Conservation (phyloP, 1,140 invertebrate genomes). For the Apis dorsata region DNA sequence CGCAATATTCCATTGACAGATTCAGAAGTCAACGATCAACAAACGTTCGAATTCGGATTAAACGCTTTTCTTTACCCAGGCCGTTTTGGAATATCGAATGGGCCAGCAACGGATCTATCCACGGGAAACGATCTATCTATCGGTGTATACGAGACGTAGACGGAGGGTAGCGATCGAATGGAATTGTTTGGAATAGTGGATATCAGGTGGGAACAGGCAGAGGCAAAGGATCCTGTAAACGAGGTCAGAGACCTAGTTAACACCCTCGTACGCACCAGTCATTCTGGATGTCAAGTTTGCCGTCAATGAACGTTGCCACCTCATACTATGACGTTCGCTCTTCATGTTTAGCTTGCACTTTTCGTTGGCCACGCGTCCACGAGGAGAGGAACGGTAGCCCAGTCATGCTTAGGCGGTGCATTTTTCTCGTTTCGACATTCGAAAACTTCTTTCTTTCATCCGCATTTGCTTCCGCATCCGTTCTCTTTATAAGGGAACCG, state of each 20-base stretch:
- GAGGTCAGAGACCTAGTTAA: slow-evolving; percentile 62
- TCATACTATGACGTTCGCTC: slow-evolving; percentile 77
- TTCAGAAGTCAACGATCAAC: too few relatives aligned
- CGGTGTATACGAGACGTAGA: too few relatives aligned
- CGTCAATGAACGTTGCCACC: slow-evolving; percentile 77
- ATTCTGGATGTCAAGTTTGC: slow-evolving; percentile 64
- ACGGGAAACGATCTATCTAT: too few relatives aligned
- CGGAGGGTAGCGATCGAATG: neutral
- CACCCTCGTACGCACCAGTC: slow-evolving; percentile 70
- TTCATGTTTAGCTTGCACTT: slow-evolving; percentile 76
- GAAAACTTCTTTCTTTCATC: slow-evolving; percentile 46
- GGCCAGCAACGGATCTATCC: too few relatives aligned
- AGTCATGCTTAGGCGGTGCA: slow-evolving; percentile 78
- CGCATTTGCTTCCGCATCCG: slow-evolving; percentile 38
- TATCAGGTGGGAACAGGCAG: neutral
- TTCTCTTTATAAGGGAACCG: neutral
- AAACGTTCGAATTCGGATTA: too few relatives aligned
- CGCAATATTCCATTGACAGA: too few relatives aligned
- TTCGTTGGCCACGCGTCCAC: slow-evolving; percentile 69
- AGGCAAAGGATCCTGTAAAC: slow-evolving; percentile 50
- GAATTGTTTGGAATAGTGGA: neutral
- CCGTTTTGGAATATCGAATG: too few relatives aligned
- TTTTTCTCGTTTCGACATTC: slow-evolving; percentile 63
- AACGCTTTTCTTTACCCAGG: too few relatives aligned
- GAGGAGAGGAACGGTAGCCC: slow-evolving; percentile 64